Percentiles rank a stretch among this genome's conserved stretches.
Evolutionary conservation across 1,140 invertebrate species (phyloP).

Genomic region (Drosophila parabipectinata): DNA sequence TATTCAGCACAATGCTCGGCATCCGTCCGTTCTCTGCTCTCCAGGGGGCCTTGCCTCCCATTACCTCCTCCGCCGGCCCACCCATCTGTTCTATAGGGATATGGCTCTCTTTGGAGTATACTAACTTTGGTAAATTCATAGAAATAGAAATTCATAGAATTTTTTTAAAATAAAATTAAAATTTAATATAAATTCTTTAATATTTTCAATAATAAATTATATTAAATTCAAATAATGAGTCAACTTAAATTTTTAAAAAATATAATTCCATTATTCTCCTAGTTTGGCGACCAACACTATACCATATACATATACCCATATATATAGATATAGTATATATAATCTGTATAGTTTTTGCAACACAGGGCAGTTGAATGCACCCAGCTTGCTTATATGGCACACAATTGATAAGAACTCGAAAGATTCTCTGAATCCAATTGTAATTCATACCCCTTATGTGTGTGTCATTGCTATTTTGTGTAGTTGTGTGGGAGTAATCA

Average conservation of each 20-base stretch:
- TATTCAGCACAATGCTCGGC: slow-evolving; percentile 23
- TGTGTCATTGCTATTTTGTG: slow-evolving; percentile 1
- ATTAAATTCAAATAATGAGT: no score
- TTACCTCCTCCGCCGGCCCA: not conserved
- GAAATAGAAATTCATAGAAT: not conserved
- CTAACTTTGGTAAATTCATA: not conserved
- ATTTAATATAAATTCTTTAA: no score
- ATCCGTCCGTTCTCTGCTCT: slow-evolving; percentile 3
- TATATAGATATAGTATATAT: not conserved
- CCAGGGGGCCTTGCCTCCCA: slow-evolving; percentile 8
- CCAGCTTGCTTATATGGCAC: slow-evolving; percentile 41
- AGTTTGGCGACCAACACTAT: not conserved
- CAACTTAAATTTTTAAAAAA: no score
- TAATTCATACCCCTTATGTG: slow-evolving; percentile 19
- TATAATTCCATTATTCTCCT: not conserved
- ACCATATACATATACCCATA: not conserved
- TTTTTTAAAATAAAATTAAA: no score
- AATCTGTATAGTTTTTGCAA: slow-evolving; percentile 38
- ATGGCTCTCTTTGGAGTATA: not conserved
- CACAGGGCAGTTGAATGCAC: slow-evolving; percentile 68
- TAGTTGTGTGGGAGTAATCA: slow-evolving; percentile 46
- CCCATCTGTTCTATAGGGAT: no score
- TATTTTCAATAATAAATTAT: no score
- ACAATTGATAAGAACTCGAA: slow-evolving; percentile 53
- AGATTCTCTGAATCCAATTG: slow-evolving; percentile 42